Evolutionary conservation across 2,888 invertebrate genomes (phyloP), one percentile per base, ranked within the genome.

Genomic region (Caenorhabditis doughertyi): DNA sequence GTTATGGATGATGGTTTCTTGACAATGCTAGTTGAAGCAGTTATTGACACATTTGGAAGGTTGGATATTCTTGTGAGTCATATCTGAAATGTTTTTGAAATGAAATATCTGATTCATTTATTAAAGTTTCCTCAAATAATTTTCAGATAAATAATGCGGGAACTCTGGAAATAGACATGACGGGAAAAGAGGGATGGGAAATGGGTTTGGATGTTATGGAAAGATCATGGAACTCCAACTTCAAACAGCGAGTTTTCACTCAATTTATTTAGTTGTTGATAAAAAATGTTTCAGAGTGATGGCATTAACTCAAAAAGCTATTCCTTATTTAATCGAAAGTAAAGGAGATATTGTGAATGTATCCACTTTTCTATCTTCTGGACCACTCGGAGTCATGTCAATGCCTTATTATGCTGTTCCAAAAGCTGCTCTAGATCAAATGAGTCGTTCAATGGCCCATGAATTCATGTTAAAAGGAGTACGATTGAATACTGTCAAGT

Each of bases 291-390:
- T 58, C 56, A 85, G 85, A 16, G 76, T 93, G 0, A 93, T 92
- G 79, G 92, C 93, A 79, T 92, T 98, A 83, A 97, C 96, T 0
- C 84, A 83, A 55, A 92, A 97, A 62, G 95, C 96, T 2, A 95
- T 96, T 0, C 97, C 97, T 0, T 95, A 97, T 93, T 93, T 98
- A 23, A 93, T 96, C 2, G 94, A 92, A 92, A 94, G 95, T 0
- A 95, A 96, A 92, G 96, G 96, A 16, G 95, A 95, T 88, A 95
- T 97, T 89, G 96, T 98, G 0, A 98, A 97, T 92, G 95, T 98
- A 2, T 85, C 84, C 8, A 0, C 97, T 97, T 0, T 97, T 97
- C 92, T 96, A 97, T 0, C 96, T 95, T 91, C 97, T 97, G 5
- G 94, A 96, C 44, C 93, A 96, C 90, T 95, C 97, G 44, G 77